Evolutionary conservation across 1,140 invertebrate species (phyloP).

Genomic region (Eupristina koningsbergeri): DNA sequence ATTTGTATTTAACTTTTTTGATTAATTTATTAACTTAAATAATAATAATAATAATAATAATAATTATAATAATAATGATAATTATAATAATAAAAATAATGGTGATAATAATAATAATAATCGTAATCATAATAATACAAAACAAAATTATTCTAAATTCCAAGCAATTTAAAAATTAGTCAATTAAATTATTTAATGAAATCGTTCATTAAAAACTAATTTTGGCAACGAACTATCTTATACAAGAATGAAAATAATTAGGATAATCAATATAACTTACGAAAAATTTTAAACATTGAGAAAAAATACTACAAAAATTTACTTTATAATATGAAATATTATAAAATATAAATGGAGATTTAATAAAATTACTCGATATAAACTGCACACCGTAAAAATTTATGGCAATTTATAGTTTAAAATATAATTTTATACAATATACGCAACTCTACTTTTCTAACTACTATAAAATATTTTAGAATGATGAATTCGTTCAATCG

Average conservation of each 20-base stretch:
- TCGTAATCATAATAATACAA: too few species aligned
- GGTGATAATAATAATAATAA: too few species aligned
- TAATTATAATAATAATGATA: too few species aligned
- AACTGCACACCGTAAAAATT: not conserved
- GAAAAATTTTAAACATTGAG: not conserved
- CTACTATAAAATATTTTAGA: not conserved
- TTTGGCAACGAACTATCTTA: not conserved
- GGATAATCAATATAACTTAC: not conserved
- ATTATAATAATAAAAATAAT: too few species aligned
- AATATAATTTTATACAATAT: conserved; percentile 28
- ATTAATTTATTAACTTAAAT: too few species aligned
- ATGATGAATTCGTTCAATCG: not conserved
- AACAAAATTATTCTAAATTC: too few species aligned
- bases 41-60: too few species aligned
- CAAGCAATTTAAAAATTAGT: too few species aligned
- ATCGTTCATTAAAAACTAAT: not conserved
- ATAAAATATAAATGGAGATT: not conserved
- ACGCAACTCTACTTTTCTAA: conserved; percentile 16
- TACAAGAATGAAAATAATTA: not conserved
- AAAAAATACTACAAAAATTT: not conserved
- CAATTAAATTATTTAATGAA: not conserved
- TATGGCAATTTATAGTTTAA: conserved; percentile 30
- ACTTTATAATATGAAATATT: not conserved
- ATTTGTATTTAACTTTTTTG: too few species aligned
- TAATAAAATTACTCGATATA: not conserved